Conservation (phyloP, 2,113 vertebrate genomes). For the Xenopus tropicalis region DNA sequence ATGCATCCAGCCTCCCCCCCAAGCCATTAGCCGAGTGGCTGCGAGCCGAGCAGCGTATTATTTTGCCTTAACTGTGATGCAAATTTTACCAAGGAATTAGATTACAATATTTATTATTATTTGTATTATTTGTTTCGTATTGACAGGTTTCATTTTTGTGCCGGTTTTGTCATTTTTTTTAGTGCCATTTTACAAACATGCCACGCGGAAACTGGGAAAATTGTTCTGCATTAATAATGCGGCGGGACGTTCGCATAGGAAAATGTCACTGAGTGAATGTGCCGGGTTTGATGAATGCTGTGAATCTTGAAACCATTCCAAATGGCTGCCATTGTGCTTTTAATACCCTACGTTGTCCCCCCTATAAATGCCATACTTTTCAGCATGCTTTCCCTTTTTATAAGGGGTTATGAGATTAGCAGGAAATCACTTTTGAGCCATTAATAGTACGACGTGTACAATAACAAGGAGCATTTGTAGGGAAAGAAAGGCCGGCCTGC, state of each 20-base stretch:
- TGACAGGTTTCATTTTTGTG: constrained; percentile 34
- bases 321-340: constrained; percentile 41
- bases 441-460: constrained; percentile 39
- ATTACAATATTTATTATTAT: constrained; percentile 35
- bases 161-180: constrained; percentile 14
- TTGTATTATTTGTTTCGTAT: constrained; percentile 25
- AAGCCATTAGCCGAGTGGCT: constrained; percentile 26
- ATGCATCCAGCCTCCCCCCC: constrained; percentile 15
- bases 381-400: constrained; percentile 39
- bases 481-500: constrained; percentile 20
- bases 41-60: constrained; percentile 13
- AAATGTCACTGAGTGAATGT: constrained; percentile 42
- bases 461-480: constrained; percentile 32
- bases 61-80: constrained; percentile 30
- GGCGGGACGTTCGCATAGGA: constrained; percentile 33
- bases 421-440: constrained; percentile 43
- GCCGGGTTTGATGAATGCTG: constrained; percentile 38
- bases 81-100: constrained; percentile 35
- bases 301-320: constrained; percentile 45
- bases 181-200: constrained; percentile 38
- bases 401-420: constrained; percentile 41
- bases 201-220: constrained; percentile 25
- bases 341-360: constrained; percentile 41
- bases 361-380: constrained; percentile 31
- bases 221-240: constrained; percentile 36